Evolutionary conservation across 2,797 vertebrate genomes (phyloP).

Genomic region (Lophotriccus pileatus): DNA sequence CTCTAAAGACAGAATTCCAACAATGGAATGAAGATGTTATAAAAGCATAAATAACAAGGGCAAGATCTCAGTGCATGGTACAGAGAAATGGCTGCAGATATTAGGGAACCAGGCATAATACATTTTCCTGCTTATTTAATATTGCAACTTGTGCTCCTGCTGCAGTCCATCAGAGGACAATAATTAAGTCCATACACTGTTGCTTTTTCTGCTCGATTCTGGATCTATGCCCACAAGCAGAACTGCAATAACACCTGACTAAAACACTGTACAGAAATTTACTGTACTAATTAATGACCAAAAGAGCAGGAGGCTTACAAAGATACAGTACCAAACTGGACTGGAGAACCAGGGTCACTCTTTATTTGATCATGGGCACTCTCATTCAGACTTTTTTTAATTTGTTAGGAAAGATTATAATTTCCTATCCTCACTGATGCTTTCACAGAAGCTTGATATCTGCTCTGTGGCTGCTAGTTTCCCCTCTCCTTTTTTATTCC

Average conservation of each 20-base stretch:
- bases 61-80: background rate
- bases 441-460: background rate
- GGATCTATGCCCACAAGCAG: background rate
- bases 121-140: background rate
- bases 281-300: background rate
- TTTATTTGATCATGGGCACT: background rate
- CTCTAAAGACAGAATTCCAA: background rate
- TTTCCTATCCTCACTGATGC: background rate
- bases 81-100: background rate
- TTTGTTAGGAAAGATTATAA: background rate
- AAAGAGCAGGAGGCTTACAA: background rate
- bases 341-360: background rate
- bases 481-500: background rate
- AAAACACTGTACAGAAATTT: background rate
- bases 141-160: background rate
- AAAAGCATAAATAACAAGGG: background rate
- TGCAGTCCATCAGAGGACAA: background rate
- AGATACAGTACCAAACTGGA: background rate
- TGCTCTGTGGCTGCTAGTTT: background rate
- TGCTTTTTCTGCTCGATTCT: background rate
- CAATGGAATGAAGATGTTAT: background rate
- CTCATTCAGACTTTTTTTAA: background rate
- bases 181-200: background rate
- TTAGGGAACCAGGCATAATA: background rate
- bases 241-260: background rate